A percentile compares a stretch with the other conserved stretches of the same genome.
phyloP scores from a whole-genome alignment of 2,888 invertebrate species.

The Drosophila borealis region DNA sequence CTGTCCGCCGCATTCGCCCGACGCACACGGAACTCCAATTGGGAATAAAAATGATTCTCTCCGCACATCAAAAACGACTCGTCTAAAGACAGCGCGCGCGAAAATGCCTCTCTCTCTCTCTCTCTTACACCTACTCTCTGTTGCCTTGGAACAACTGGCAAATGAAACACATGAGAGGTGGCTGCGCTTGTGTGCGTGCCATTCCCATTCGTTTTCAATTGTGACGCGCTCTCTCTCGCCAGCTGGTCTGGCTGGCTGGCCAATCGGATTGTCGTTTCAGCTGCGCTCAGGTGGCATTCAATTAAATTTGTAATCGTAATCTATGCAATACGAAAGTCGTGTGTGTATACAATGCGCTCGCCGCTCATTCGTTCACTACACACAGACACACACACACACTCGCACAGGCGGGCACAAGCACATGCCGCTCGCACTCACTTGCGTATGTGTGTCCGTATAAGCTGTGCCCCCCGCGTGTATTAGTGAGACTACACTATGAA shows the following conservation, averaged over 20 bases:
- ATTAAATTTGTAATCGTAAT: constrained; percentile 77
- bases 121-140: constrained; percentile 1
- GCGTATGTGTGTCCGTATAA: constrained; percentile 11
- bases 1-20: constrained; percentile 62
- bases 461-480: neutral
- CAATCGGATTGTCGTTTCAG: constrained; percentile 75
- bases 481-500: constrained; percentile 39
- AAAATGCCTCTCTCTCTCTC: constrained; percentile 1
- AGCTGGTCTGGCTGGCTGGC: constrained; percentile 53
- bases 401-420: neutral
- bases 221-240: constrained; percentile 30
- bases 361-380: constrained; percentile 64
- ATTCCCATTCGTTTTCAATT: constrained; percentile 44
- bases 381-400: constrained; percentile 18
- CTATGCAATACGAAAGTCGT: constrained; percentile 61
- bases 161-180: constrained; percentile 32
- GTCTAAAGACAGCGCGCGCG: constrained; percentile 30
- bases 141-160: constrained; percentile 31
- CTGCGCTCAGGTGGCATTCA: constrained; percentile 74
- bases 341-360: constrained; percentile 55
- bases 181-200: constrained; percentile 25
- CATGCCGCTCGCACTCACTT: constrained; percentile 27
- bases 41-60: constrained; percentile 67
- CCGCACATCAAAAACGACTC: constrained; percentile 57
- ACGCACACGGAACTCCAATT: constrained; percentile 71